Evolutionary conservation across 2,113 vertebrate genomes (phyloP).

Genomic region (Limnothrissa miodon): DNA sequence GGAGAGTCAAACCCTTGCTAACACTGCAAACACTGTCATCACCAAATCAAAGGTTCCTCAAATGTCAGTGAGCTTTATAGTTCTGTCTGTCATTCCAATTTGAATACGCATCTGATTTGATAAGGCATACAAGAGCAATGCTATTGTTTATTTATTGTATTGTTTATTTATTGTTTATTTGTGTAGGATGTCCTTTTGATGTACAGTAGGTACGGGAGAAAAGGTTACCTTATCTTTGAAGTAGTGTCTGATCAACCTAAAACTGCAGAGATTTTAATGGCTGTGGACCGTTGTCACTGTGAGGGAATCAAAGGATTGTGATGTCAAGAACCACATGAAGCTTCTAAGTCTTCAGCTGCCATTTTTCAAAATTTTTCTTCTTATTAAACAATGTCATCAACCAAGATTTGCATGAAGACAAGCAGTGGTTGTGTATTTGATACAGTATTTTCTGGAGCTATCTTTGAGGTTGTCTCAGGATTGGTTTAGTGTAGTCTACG

Average conservation of each 20-base stretch:
- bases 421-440: neutral
- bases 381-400: neutral
- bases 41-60: conserved; percentile 62
- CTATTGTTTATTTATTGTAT: conserved; percentile 46
- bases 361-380: neutral
- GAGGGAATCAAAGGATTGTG: neutral
- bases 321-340: neutral
- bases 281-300: neutral
- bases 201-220: conserved; percentile 28
- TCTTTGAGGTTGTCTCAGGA: neutral
- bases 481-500: neutral
- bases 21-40: conserved; percentile 47
- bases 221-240: conserved; percentile 31
- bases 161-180: no score
- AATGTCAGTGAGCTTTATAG: conserved; percentile 72
- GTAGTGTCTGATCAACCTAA: conserved; percentile 17
- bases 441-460: neutral
- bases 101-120: conserved; percentile 66
- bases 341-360: neutral
- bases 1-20: conserved; percentile 54
- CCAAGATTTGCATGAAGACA: neutral
- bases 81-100: conserved; percentile 69
- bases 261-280: neutral
- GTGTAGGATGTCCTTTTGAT: conserved; percentile 38
- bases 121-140: conserved; percentile 54